Evolutionary conservation across 2,113 vertebrate genomes (phyloP).

Genomic region (Bambusicola thoracicus): DNA sequence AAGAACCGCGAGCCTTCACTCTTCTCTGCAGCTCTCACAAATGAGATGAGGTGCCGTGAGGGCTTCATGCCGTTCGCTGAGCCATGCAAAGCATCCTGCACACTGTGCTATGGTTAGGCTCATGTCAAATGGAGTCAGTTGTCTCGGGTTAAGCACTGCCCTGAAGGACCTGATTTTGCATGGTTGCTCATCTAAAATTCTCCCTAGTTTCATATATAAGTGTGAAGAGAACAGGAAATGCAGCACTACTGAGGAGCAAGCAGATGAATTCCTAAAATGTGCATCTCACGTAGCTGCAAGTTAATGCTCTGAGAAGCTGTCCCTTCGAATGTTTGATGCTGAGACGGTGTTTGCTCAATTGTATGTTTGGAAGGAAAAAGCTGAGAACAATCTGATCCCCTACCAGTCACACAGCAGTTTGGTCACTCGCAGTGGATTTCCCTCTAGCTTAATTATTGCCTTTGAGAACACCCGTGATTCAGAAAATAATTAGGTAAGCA

Average conservation of each 20-base stretch:
- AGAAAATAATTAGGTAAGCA: constrained; percentile 29
- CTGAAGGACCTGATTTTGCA: constrained; percentile 22
- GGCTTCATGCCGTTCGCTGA: neutral
- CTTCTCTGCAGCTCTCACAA: neutral
- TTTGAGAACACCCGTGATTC: constrained; percentile 33
- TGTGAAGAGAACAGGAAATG: neutral
- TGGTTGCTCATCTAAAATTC: constrained; percentile 19
- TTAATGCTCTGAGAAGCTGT: neutral
- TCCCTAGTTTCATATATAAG: accelerated
- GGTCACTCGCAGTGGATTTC: neutral
- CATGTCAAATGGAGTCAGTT: neutral
- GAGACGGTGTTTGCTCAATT: neutral
- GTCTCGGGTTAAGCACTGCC: neutral
- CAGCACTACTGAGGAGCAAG: neutral
- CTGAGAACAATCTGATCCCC: neutral
- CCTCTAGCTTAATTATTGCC: neutral
- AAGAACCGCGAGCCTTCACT: constrained; percentile 2
- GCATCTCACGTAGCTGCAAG: accelerated
- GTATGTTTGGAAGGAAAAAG: neutral
- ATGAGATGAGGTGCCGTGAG: neutral
- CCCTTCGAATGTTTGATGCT: neutral
- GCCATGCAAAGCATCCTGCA: neutral
- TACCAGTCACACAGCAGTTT: neutral
- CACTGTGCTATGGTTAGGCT: neutral
- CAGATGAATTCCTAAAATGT: neutral